Evolutionary conservation across 2,113 vertebrate genomes (phyloP).

Genomic region (Emydocephalus ijimae): DNA sequence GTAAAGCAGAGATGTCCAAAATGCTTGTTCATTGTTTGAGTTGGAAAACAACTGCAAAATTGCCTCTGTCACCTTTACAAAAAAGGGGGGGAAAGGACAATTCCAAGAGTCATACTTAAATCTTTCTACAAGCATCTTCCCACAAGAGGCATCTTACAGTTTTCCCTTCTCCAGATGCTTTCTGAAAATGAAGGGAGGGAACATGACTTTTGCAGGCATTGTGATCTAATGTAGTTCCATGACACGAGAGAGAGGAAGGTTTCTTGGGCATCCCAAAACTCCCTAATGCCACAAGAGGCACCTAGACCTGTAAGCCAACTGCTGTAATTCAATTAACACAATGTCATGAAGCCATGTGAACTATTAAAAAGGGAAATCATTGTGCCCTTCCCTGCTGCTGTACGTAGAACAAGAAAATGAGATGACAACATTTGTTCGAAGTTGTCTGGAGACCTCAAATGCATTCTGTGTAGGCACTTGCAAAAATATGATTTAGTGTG

Average conservation of each 20-base stretch:
- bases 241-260: not conserved
- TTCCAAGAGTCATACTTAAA: not conserved
- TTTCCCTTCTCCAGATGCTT: not conserved
- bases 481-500: conserved; percentile 27
- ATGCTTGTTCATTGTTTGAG: not conserved
- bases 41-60: not conserved
- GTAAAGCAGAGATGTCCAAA: not conserved
- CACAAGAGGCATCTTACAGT: not conserved
- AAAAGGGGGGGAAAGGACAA: no score
- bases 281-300: not conserved
- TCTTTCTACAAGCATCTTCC: not conserved
- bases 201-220: not conserved
- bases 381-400: not conserved
- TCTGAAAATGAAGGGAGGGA: not conserved
- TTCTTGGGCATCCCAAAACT: not conserved
- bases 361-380: not conserved
- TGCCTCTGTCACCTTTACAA: not conserved
- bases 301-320: not conserved
- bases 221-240: not conserved
- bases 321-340: not conserved
- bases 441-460: not conserved
- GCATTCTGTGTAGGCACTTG: not conserved
- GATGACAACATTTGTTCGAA: no score
- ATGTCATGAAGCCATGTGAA: not conserved
- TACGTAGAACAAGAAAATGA: not conserved